Evolutionary conservation across 2,888 invertebrate species (phyloP).

Genomic region (Diadegma fenestrale): DNA sequence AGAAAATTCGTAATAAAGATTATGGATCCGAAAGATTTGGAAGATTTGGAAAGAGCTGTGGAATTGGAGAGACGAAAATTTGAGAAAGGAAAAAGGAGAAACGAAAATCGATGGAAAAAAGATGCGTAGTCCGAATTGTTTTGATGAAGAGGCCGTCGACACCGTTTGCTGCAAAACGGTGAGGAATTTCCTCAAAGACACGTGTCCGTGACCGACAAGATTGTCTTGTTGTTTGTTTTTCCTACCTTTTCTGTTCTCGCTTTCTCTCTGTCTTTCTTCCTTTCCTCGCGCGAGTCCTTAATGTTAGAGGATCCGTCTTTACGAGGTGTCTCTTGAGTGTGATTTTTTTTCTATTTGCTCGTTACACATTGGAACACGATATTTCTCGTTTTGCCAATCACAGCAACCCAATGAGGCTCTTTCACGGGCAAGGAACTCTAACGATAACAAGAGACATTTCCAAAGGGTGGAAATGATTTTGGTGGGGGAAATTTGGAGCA

Average conservation of each 20-base stretch:
- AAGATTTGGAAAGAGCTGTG: background rate
- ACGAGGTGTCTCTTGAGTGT: constrained; percentile 26
- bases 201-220: constrained; percentile 58
- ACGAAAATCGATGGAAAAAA: background rate
- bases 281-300: constrained; percentile 34
- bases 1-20: background rate
- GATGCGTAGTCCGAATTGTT: constrained; percentile 53
- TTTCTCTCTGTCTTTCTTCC: constrained; percentile 7
- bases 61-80: background rate
- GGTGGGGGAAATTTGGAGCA: background rate
- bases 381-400: constrained; percentile 6
- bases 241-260: constrained; percentile 9
- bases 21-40: background rate
- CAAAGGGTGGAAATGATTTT: constrained; percentile 19
- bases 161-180: constrained; percentile 37
- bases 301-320: constrained; percentile 44
- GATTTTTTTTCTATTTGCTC: constrained; percentile 29
- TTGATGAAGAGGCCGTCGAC: constrained; percentile 64
- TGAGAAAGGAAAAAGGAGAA: background rate
- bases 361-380: constrained; percentile 4
- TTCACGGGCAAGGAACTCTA: constrained; percentile 11
- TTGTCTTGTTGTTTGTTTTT: constrained; percentile 38
- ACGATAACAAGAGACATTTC: background rate
- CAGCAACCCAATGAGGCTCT: background rate
- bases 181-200: constrained; percentile 44